These are phyloP conservation scores for Dynastes maya DNA, from an alignment of 2,888 invertebrate genomes.

Conservation along the genomic window DNA sequence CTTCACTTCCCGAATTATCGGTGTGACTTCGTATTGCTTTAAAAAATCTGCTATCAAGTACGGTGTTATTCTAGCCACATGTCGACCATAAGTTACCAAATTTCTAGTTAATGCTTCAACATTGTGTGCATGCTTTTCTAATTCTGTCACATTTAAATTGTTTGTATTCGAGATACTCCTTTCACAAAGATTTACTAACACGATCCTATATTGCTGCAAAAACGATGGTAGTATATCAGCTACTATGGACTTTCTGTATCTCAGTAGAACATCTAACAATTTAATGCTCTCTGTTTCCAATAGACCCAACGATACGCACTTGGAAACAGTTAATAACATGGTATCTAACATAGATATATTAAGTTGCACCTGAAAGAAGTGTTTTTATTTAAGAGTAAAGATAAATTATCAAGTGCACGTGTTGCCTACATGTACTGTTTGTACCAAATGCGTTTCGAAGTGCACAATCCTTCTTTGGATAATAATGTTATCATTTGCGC, in stretches of 20 bases:
- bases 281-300: slow-evolving; percentile 59
- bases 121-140: slow-evolving; percentile 67
- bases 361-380: slow-evolving; percentile 38
- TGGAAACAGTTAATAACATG: slow-evolving; percentile 17
- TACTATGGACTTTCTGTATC: slow-evolving; percentile 63
- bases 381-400: not conserved
- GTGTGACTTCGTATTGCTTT: slow-evolving; percentile 68
- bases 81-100: slow-evolving; percentile 65
- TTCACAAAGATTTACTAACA: slow-evolving; percentile 62
- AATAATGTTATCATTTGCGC: slow-evolving; percentile 54
- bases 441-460: slow-evolving; percentile 62
- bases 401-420: slow-evolving; percentile 6
- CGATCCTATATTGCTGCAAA: slow-evolving; percentile 65
- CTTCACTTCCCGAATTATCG: slow-evolving; percentile 70
- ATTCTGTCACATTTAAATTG: slow-evolving; percentile 55
- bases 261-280: slow-evolving; percentile 64
- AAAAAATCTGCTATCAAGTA: slow-evolving; percentile 72
- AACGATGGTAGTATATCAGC: slow-evolving; percentile 67
- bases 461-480: slow-evolving; percentile 61
- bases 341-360: slow-evolving; percentile 56
- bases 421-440: slow-evolving; percentile 63
- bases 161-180: slow-evolving; percentile 60
- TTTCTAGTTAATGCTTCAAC: slow-evolving; percentile 67
- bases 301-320: slow-evolving; percentile 56
- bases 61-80: slow-evolving; percentile 69